phyloP scores from a whole-genome alignment of 2,888 invertebrate species.

The Eristalinus aeneus region DNA sequence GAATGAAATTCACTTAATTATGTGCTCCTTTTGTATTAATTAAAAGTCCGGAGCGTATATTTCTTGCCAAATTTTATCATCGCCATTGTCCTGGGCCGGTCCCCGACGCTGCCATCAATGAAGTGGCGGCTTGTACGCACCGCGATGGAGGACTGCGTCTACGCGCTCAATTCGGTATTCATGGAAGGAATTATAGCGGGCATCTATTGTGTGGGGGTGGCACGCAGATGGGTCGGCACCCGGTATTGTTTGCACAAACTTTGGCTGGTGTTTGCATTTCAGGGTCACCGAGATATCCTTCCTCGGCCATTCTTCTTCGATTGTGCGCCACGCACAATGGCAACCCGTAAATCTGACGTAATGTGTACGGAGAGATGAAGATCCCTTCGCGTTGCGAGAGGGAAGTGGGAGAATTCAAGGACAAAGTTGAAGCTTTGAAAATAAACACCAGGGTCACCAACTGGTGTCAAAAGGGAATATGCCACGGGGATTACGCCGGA shows the following conservation, averaged over 20 bases:
- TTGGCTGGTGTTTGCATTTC: slow-evolving; percentile 9
- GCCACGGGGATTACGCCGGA: background rate
- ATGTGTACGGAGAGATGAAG: background rate
- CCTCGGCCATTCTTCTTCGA: background rate
- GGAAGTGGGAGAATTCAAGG: background rate
- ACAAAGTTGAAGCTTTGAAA: background rate
- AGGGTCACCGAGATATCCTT: background rate
- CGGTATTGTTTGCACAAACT: background rate
- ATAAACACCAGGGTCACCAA: background rate
- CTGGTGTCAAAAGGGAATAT: background rate
- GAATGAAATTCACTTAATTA: slow-evolving; percentile 58
- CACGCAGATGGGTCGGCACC: background rate
- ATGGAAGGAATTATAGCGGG: slow-evolving; percentile 46
- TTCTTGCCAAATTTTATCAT: slow-evolving; percentile 22
- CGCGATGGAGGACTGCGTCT: background rate
- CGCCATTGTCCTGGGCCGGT: slow-evolving; percentile 1
- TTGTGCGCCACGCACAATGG: slow-evolving; percentile 2
- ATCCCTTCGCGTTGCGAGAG: background rate
- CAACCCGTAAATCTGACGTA: background rate
- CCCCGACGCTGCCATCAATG: slow-evolving; percentile 1
- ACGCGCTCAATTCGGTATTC: slow-evolving; percentile 39
- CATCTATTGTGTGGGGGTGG: slow-evolving; percentile 19
- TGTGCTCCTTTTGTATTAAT: slow-evolving; percentile 59
- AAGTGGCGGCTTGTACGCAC: slow-evolving; percentile 1
- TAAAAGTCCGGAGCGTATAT: slow-evolving; percentile 47